phyloP scores from a whole-genome alignment of 2,888 invertebrate species.

The Noctua pronuba region DNA sequence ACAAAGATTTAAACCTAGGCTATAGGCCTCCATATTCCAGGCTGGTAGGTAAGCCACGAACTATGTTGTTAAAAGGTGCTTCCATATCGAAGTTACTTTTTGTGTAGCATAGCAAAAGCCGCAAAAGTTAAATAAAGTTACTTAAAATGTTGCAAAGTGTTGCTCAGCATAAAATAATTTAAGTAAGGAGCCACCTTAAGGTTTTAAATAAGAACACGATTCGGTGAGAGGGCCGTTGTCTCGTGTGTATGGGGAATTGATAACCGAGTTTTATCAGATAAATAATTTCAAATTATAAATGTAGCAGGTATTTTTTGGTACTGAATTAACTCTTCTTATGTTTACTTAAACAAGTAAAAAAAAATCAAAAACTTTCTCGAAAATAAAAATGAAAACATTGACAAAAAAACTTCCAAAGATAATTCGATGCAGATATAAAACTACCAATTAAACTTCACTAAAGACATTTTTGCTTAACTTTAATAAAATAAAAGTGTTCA shows the following conservation, averaged over 20 bases:
- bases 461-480: neutral
- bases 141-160: neutral
- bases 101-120: neutral
- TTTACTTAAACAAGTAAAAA: neutral
- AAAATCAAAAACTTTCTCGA: neutral
- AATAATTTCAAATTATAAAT: neutral
- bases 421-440: neutral
- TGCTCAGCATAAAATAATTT: neutral
- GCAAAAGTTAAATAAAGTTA: neutral
- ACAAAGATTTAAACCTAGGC: slow-evolving; percentile 85
- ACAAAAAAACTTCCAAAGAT: neutral
- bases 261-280: neutral
- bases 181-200: neutral
- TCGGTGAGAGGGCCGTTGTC: neutral
- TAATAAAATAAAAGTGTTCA: neutral
- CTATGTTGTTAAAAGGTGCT: slow-evolving; percentile 2
- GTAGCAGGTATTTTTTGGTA: neutral
- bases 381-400: neutral
- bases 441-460: neutral
- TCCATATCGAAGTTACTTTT: neutral
- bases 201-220: slow-evolving; percentile 3
- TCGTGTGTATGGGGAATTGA: neutral
- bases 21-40: slow-evolving; percentile 50
- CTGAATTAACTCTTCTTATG: neutral
- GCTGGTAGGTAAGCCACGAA: slow-evolving; percentile 24